Evolutionary conservation across 2,797 vertebrate genomes (phyloP).

Genomic region (Muraenolepis orangiensis): DNA sequence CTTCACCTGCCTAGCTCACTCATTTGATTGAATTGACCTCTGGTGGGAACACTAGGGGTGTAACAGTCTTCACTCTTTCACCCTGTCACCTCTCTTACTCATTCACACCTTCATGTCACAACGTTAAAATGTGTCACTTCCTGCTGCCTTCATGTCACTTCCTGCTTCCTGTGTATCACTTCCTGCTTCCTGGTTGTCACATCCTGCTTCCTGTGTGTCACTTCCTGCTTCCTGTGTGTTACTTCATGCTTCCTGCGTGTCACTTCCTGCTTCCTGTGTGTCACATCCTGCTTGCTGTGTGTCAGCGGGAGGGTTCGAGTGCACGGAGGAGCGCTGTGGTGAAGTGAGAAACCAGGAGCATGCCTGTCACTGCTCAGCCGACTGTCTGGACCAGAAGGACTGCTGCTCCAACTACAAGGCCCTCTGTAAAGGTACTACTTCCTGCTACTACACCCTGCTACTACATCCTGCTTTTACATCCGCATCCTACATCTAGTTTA

Average conservation of each 20-base stretch:
- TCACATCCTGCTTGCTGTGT: neutral
- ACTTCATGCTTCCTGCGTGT: neutral
- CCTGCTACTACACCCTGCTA: too few relatives aligned
- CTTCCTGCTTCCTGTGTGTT: too few relatives aligned
- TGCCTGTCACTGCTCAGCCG: slow-evolving; percentile 93
- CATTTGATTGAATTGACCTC: too few relatives aligned
- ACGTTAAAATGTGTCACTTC: neutral
- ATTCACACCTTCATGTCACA: neutral
- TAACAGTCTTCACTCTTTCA: too few relatives aligned
- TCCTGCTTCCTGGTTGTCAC: too few relatives aligned
- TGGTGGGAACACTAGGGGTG: too few relatives aligned
- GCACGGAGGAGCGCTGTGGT: slow-evolving; percentile 85
- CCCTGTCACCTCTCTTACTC: neutral
- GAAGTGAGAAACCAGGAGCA: slow-evolving; percentile 83
- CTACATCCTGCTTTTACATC: too few relatives aligned
- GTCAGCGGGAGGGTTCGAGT: slow-evolving; percentile 90
- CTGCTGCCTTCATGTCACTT: too few relatives aligned
- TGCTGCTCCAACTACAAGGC: slow-evolving; percentile 95
- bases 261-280: neutral
- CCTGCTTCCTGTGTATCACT: too few relatives aligned
- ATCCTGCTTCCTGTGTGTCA: too few relatives aligned
- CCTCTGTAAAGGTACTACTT: slow-evolving; percentile 85
- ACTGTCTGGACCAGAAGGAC: slow-evolving; percentile 87
- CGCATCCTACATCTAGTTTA: neutral
- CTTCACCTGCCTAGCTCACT: neutral